Base-by-base conservation (phyloP, 2,797 vertebrate species). In the Microctenopoma lineatum region DNA sequence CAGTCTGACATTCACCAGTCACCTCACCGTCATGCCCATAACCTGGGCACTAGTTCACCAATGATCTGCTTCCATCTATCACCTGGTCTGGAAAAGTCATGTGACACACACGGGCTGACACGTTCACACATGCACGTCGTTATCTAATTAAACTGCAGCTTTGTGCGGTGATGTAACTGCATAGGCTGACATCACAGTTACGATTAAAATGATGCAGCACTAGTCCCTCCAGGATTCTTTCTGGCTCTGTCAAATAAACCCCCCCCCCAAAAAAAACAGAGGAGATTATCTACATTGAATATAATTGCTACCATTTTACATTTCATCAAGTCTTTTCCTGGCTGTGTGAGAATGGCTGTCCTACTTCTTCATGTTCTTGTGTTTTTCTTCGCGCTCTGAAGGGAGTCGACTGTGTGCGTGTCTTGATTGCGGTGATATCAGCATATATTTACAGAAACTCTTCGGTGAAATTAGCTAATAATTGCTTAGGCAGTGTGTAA, bases 221-320 rank as follows among this genome's bases (percentile, higher is more conserved):
- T 10, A 11, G 36, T 36, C 63, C 51, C 58, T 68, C 29, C 68
- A 62, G 52, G 41, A 32, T 69, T 65, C 55, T 38, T 44, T 54
- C 50, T 34, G 2, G 57, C 63, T 62, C 68, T 26, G 39, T 70
- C 25, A 34, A 45, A 36, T 61, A 65, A 52, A 42, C 44, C 58
- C 66, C 27, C 66, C 29, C 29, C 29, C 29, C 36, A 66, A 57
- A 59, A 67, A 34, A 81, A 27, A 29, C 25, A 11, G 63, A 48
- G 59, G 47, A 32, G 38, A 63, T 79, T 61, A 82, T 79, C 64
- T 73, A 76, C 67, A 85, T 88, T 79, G 83, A 84, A 78, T 53
- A 36, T 81, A 86, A 85, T 80, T 85, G 77, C 58, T 50, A 64
- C 62, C 57, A 64, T 79, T 86, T 87, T 81, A 53, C 75, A 70